Evolutionary conservation across 2,797 vertebrate genomes (phyloP), one percentile per base, ranked within the genome.

Genomic region (Picus viridis): DNA sequence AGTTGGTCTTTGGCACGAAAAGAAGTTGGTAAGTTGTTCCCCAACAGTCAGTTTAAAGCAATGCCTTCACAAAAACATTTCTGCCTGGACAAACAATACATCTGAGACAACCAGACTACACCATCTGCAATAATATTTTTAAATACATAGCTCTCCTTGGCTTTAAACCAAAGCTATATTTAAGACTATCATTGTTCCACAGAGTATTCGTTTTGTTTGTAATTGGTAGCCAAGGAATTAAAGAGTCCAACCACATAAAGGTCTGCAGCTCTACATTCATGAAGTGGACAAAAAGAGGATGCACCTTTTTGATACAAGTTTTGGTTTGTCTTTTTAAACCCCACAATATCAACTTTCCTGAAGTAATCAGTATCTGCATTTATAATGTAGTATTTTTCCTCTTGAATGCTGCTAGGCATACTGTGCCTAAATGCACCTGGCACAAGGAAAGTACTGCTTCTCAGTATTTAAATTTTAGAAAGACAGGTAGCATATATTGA

Each of bases 121-220:
- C 96, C 97, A 97, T 97, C 97, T 97, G 97, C 95, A 97, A 96
- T 96, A 97, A 97, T 93, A 95, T 96, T 97, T 97, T 95, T 96
- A 97, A 97, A 97, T 95, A 92, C 94, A 97, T 86, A 92, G 94
- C 96, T 89, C 91, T 97, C 75, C 87, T 86, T 96, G 97, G 97
- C 96, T 95, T 84, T 93, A 92, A 90, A 97, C 97, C 97, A 97
- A 95, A 94, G 82, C 97, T 98, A 98, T 98, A 97, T 98, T 97
- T 98, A 97, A 97, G 92, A 93, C 88, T 90, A 92, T 88, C 95
- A 96, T 94, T 96, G 92, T 97, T 95, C 95, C 89, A 96, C 77
- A 91, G 96, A 97, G 95, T 95, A 91, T 96, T 95, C 88, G 69
- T 94, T 95, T 89, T 86, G 96, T 92, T 94, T 95, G 95, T 95